Conservation (phyloP, 2,888 invertebrate genomes). For the Eulithis prunata region DNA sequence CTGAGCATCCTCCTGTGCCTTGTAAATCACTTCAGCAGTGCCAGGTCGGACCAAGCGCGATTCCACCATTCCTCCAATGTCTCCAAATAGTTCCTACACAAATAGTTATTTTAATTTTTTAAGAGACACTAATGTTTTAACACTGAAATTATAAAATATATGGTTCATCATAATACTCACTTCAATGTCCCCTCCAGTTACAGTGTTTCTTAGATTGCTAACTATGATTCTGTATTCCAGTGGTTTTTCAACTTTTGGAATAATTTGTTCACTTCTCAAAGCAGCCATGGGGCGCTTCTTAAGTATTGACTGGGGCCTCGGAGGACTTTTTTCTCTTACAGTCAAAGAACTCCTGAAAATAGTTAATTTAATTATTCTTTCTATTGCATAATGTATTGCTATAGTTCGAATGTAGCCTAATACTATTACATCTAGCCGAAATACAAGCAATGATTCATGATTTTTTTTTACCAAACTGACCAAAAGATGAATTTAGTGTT, state of each 20-base stretch:
- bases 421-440: too few relatives aligned
- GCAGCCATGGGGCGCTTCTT: conserved; percentile 80
- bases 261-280: conserved; percentile 62
- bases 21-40: conserved; percentile 96
- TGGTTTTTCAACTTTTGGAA: conserved; percentile 64
- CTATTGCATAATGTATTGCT: too few relatives aligned
- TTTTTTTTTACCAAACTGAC: too few relatives aligned
- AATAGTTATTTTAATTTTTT: conserved; percentile 5
- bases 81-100: conserved; percentile 94
- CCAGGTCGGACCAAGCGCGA: conserved; percentile 94
- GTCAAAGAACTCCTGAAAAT: conserved; percentile 56
- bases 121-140: too few relatives aligned
- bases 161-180: conserved; percentile 67
- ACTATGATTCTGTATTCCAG: conserved; percentile 94
- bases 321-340: conserved; percentile 71
- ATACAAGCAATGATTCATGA: too few relatives aligned
- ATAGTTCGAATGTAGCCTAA: too few relatives aligned
- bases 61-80: conserved; percentile 93
- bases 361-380: background rate
- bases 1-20: conserved; percentile 92
- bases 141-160: too few relatives aligned
- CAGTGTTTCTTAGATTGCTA: conserved; percentile 93
- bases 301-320: conserved; percentile 77
- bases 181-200: conserved; percentile 95
- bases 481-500: too few relatives aligned